A percentile compares a stretch with the other conserved stretches of the same genome.
Conservation (phyloP, 2,113 vertebrate genomes). For the Lipotes vexillifer region DNA sequence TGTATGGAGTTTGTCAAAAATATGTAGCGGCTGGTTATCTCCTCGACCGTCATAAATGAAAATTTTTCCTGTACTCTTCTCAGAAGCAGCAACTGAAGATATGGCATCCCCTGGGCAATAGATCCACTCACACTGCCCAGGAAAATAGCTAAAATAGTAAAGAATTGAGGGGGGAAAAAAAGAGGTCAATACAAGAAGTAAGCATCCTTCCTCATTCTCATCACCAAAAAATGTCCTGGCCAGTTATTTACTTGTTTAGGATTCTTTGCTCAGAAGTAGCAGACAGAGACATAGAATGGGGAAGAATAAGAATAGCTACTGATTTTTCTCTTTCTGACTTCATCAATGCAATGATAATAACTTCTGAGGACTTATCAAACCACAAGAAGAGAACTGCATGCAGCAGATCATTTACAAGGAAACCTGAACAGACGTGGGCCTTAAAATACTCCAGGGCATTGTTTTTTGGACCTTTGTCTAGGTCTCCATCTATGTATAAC, state of each 20-base stretch:
- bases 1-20: conserved; percentile 93
- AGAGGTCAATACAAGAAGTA: not conserved
- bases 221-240: not conserved
- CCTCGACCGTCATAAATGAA: conserved; percentile 96
- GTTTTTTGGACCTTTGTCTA: not conserved
- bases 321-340: not conserved
- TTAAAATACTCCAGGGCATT: not conserved
- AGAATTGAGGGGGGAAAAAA: not conserved
- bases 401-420: not conserved
- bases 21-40: conserved; percentile 89
- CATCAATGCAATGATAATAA: conserved; percentile 3
- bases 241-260: not conserved
- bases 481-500: not conserved
- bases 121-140: conserved; percentile 96
- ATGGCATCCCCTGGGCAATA: conserved; percentile 98
- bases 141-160: conserved; percentile 86
- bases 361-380: not conserved
- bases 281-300: not conserved
- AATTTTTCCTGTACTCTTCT: conserved; percentile 97
- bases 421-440: not conserved
- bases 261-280: not conserved
- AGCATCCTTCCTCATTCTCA: not conserved
- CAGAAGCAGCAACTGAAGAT: conserved; percentile 94
- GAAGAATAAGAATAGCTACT: not conserved
- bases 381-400: not conserved